Conservation (phyloP, 2,797 vertebrate species). For the Myotis vivesi region DNA sequence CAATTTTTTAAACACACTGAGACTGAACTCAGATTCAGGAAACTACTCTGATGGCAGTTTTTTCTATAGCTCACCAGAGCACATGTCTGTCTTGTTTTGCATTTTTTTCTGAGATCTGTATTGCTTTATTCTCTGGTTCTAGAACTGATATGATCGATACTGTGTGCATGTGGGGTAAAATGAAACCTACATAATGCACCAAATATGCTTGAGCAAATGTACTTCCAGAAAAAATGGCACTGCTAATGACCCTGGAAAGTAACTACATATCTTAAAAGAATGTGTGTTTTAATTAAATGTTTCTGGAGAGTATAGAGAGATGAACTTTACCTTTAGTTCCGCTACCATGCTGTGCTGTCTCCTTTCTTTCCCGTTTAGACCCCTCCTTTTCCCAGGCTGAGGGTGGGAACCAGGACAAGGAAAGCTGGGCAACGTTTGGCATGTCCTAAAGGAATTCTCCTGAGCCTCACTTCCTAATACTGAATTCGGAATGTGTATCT, state of each 20-base stretch:
- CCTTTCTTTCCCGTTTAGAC: not conserved
- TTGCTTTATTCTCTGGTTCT: not conserved
- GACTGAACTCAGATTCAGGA: not conserved
- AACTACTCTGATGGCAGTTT: not conserved
- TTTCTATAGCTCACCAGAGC: not conserved
- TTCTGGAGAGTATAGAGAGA: not conserved
- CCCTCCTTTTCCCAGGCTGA: not conserved
- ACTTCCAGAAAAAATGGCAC: not conserved
- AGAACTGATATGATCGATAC: not conserved
- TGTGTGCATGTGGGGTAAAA: no score
- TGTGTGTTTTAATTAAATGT: constrained; percentile 17
- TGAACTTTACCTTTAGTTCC: not conserved
- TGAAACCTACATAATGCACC: not conserved
- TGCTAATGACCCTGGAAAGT: not conserved
- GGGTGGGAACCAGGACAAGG: not conserved
- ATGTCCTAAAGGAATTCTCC: not conserved
- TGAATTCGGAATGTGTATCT: not conserved
- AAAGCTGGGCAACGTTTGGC: not conserved
- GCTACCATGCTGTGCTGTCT: not conserved
- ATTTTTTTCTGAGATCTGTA: not conserved
- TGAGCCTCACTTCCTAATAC: not conserved
- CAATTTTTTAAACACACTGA: not conserved
- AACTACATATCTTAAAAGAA: not conserved
- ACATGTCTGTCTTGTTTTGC: not conserved
- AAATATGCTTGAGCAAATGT: not conserved